Percentiles rank a stretch among this genome's conserved stretches.
Evolutionary conservation across 2,888 invertebrate genomes (phyloP).

Genomic region (Pollenia labialis): DNA sequence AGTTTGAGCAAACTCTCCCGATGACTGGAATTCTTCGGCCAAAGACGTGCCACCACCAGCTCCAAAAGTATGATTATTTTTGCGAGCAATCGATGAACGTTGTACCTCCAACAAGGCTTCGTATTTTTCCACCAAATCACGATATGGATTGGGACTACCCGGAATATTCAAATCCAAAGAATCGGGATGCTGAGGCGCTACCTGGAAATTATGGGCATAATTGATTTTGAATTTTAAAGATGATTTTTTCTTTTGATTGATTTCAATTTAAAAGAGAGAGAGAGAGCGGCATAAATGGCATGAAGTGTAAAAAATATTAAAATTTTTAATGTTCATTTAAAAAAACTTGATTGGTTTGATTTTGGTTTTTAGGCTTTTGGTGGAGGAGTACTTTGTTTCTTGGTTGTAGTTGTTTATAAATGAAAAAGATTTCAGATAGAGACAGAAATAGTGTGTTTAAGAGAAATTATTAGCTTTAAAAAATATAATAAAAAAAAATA

Average conservation of each 20-base stretch:
- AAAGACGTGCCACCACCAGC: constrained; percentile 77
- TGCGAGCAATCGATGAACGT: constrained; percentile 86
- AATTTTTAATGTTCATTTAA: neutral
- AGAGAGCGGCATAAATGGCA: constrained; percentile 48
- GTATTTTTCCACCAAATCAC: constrained; percentile 93
- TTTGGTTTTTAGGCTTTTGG: neutral
- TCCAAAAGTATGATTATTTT: constrained; percentile 84
- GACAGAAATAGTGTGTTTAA: neutral
- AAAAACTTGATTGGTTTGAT: constrained; percentile 2
- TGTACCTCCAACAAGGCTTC: constrained; percentile 92
- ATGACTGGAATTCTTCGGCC: constrained; percentile 89
- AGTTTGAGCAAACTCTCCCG: constrained; percentile 88
- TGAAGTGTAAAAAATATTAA: constrained; percentile 44
- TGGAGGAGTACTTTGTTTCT: constrained; percentile 1
- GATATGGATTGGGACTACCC: constrained; percentile 87
- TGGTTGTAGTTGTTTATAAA: neutral
- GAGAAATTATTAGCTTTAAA: constrained; percentile 15
- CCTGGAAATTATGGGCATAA: constrained; percentile 76
- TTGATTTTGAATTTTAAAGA: constrained; percentile 70
- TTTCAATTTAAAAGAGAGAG: constrained; percentile 6
- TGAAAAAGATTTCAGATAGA: constrained; percentile 22
- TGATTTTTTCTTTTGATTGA: constrained; percentile 30
- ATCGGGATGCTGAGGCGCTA: constrained; percentile 77
- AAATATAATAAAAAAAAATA: constrained; percentile 15
- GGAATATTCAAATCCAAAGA: constrained; percentile 82